A percentile compares a stretch with the other conserved stretches of the same genome.
These are phyloP conservation scores for Tipula vernalis DNA, from an alignment of 2,888 invertebrate species.

Conservation along the genomic window DNA sequence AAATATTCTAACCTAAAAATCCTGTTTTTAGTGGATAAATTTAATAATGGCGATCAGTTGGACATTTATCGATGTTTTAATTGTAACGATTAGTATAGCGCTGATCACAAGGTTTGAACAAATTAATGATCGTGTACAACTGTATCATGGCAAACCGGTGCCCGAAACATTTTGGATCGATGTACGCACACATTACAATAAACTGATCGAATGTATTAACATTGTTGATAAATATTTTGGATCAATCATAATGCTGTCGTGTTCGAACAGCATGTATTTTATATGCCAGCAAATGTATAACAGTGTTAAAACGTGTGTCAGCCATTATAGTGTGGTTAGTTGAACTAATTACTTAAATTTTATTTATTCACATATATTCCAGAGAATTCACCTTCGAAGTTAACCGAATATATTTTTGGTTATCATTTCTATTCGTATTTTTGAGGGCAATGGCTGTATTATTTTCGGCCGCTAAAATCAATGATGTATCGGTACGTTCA, in stretches of 20 bases:
- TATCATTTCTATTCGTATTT: constrained; percentile 40
- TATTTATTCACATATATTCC: background rate
- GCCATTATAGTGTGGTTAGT: constrained; percentile 17
- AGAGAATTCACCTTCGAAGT: constrained; percentile 28
- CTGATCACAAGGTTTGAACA: background rate
- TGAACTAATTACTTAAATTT: background rate
- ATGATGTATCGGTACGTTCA: constrained; percentile 39
- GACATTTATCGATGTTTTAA: background rate
- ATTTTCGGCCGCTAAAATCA: constrained; percentile 39
- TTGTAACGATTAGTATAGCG: background rate
- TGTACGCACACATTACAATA: constrained; percentile 50
- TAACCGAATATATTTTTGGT: constrained; percentile 40
- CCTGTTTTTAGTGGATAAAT: background rate
- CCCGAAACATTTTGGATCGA: constrained; percentile 41
- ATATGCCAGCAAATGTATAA: constrained; percentile 59
- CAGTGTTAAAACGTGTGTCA: constrained; percentile 14
- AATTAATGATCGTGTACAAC: background rate
- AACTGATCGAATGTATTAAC: constrained; percentile 45
- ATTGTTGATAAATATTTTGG: constrained; percentile 49
- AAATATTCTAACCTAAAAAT: background rate
- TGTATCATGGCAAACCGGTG: background rate
- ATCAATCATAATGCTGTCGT: constrained; percentile 49
- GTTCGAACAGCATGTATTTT: constrained; percentile 57
- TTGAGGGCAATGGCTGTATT: constrained; percentile 39
- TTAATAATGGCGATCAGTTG: background rate